phyloP scores from a whole-genome alignment of 2,797 vertebrate species.

The Mus spretus region DNA sequence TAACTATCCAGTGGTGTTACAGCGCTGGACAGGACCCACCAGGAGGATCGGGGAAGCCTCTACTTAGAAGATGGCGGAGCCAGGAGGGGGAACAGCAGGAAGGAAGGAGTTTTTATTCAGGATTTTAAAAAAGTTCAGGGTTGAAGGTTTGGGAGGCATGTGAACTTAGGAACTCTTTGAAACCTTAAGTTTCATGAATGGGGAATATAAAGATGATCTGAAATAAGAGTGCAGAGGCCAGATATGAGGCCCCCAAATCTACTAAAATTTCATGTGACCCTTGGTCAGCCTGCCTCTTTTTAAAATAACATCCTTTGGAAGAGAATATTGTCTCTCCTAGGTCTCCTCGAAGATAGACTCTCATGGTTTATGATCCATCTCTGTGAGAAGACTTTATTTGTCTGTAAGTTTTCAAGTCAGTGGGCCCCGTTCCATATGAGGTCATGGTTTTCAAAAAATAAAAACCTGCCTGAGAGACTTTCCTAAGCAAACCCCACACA shows the following conservation, averaged over 20 bases:
- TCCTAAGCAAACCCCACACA: conserved; percentile 31
- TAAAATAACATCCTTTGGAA: neutral
- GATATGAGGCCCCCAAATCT: neutral
- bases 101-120: neutral
- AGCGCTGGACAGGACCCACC: neutral
- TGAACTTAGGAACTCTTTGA: neutral
- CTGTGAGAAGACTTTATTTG: neutral
- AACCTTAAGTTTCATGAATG: neutral
- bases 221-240: neutral
- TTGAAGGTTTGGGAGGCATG: neutral
- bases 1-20: neutral
- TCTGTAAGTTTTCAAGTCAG: neutral
- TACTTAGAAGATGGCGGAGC: neutral
- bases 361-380: neutral
- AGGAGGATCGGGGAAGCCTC: neutral
- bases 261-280: neutral
- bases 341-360: neutral
- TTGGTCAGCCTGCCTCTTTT: neutral
- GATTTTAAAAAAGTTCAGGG: conserved; percentile 30
- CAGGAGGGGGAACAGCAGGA: neutral
- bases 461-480: neutral
- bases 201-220: neutral
- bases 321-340: neutral
- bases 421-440: neutral
- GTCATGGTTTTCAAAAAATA: neutral